Base-by-base conservation (phyloP, 2,888 invertebrate species). In the Amiota communis region DNA sequence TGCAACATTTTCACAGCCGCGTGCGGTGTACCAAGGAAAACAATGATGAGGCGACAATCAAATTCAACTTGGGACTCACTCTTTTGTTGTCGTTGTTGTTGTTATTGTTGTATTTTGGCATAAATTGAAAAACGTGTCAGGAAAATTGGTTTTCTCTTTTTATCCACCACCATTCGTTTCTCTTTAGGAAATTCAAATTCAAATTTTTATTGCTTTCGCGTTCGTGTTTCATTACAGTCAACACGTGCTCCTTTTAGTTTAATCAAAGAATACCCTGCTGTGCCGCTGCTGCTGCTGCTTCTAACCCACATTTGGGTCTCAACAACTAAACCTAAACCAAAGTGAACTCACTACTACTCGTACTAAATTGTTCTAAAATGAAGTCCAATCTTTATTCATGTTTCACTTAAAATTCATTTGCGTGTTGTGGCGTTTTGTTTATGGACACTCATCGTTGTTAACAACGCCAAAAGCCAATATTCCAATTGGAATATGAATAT, bases 1-100 rank as follows among this genome's bases (percentile, higher is more conserved):
- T 77, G 76, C 75, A 75, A 75, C 79, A 80, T 81, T 82, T 83
- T 83, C 81, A 81, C 81, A 79, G 82, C 81, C 36, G 36, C 36
- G 36, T 53, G 53, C 53, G 53, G 13, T 53, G 6, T 53, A 12
- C n/a, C n/a, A 53, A n/a, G n/a, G 12, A 12, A n/a, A 53, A 53
- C 53, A 53, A n/a, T n/a, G 12, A 53, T n/a, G 64, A 64, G 47
- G 36, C 20, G 80, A 36, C 36, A 36, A 36, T 36, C 4, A 36
- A 36, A 36, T 36, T 36, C 36, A 36, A 36, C 3, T 36, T 36
- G 36, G 1, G 36, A 6, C 36, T 36, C 36, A 36, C 75, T 75
- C 48, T 65, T 51, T 73, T 76, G 70, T 71, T 74, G 63, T 68
- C 76, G 72, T 57, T 57, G 8, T 63, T 63, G 47, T 72, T 68